These are phyloP conservation scores for Caenorhabditis macrosperma DNA, from an alignment of 2,888 invertebrate genomes.

Conservation along the genomic window DNA sequence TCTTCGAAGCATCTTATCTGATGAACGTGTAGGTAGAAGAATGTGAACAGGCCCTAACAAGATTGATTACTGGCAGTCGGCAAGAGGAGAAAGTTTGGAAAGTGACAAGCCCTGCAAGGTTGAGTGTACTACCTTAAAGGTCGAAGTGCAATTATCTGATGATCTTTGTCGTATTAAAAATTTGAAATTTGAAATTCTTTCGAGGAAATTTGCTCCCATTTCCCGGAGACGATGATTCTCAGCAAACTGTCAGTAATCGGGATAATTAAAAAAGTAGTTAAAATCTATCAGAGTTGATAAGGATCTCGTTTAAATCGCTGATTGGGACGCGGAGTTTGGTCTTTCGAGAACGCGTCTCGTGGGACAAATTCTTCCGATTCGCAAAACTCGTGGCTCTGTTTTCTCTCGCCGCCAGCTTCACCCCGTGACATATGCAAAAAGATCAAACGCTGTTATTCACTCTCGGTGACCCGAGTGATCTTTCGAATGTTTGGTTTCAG, in stretches of 20 bases:
- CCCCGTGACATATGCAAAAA: not conserved
- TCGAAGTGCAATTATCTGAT: constrained; percentile 8
- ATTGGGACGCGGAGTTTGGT: constrained; percentile 5
- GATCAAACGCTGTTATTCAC: too few species aligned
- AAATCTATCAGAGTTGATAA: constrained; percentile 21
- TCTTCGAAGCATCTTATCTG: constrained; percentile 14
- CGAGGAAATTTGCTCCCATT: constrained; percentile 7
- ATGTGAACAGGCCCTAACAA: not conserved
- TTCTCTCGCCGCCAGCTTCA: not conserved
- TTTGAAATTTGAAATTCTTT: constrained; percentile 22
- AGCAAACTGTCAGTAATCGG: constrained; percentile 11
- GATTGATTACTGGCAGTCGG: not conserved
- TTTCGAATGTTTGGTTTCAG: not conserved
- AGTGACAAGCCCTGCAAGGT: constrained; percentile 8
- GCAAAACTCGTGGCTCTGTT: not conserved
- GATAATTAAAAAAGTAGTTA: constrained; percentile 18
- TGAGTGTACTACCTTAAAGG: not conserved
- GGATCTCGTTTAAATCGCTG: constrained; percentile 16
- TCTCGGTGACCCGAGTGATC: too few species aligned
- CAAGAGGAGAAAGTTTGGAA: constrained; percentile 20
- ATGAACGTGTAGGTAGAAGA: not conserved
- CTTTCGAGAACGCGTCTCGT: not conserved
- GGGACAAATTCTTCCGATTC: not conserved
- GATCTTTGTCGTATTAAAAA: not conserved
- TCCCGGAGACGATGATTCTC: not conserved